Evolutionary conservation across 2,797 vertebrate species (phyloP), one percentile per base, ranked within the genome.

Genomic region (Paguma larvata): DNA sequence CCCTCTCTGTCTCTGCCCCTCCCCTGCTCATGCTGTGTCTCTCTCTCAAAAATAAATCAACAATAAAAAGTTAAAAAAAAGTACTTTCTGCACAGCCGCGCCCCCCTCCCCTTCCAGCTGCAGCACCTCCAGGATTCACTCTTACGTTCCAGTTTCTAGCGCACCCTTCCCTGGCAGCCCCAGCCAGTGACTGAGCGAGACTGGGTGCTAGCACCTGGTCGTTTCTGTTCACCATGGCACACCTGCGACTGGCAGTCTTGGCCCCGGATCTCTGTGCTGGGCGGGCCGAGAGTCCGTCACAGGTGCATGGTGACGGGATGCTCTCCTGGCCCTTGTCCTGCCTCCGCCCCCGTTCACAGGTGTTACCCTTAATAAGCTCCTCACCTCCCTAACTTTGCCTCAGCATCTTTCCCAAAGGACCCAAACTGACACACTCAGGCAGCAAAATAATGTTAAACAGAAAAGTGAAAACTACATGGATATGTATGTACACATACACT

Each of bases 391-490:
- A 77, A 70, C 8, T 92, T 92, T 72, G 59, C 83, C 62, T 88
- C 53, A 68, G 56, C 23, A 59, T 78, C 41, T 67, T 56, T 92
- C 62, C 34, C 73, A 77, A 44, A 83, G 82, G 53, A 53, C 34
- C 82, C 38, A 92, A 73, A 68, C 15, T 2, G 41, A 82, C 10
- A 10, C 34, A 92, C 9, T 16, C 27, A n/a, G 13, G 41, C 63
- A 80, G 67, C 46, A 95, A 89, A 75, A 79, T 38, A 53, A 85
- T 67, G n/a, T 46, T 34, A 83, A 75, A n/a, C 3, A 92, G 72
- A 91, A 67, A 89, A 95, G 82, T 68, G 16, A 92, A 95, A 88
- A 46, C 46, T 46, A n/a, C 10, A 6, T 46, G 44, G 85, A 27
- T 53, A 8, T 34, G 7, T 59, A 38, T 86, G 1, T 15, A 15